These are phyloP conservation scores for Ianthella basta DNA, from an alignment of 37 sponge, comb jelly and placozoan genomes.

Conservation along the genomic window DNA sequence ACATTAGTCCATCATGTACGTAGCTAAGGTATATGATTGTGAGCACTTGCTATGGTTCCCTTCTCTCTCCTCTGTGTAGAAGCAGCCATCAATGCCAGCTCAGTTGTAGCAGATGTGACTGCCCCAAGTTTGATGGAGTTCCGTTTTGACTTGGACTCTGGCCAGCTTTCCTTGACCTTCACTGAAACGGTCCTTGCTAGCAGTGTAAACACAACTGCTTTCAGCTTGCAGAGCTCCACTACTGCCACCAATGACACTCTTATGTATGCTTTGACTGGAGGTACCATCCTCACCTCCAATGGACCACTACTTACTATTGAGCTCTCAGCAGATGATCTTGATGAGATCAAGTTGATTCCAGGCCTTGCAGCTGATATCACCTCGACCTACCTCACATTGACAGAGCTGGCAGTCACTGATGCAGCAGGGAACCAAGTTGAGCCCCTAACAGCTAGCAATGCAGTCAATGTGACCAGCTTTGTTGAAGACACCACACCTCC, in stretches of 20 bases:
- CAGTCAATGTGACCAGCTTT: constrained; percentile 35
- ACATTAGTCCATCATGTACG: no score
- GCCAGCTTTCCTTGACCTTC: constrained; percentile 63
- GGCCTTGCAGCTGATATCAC: constrained; percentile 53
- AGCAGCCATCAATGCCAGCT: constrained; percentile 39
- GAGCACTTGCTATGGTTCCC: neutral
- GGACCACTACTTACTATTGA: constrained; percentile 56
- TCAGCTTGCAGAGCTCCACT: constrained; percentile 59
- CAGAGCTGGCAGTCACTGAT: constrained; percentile 58
- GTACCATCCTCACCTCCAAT: constrained; percentile 34
- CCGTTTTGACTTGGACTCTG: constrained; percentile 68
- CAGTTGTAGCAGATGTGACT: constrained; percentile 49
- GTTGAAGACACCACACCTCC: constrained; percentile 65
- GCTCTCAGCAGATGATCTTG: constrained; percentile 61
- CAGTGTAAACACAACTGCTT: constrained; percentile 51
- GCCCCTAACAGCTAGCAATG: constrained; percentile 17
- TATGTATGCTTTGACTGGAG: constrained; percentile 57
- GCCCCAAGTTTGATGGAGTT: constrained; percentile 44
- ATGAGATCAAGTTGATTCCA: constrained; percentile 69
- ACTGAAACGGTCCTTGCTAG: constrained; percentile 70
- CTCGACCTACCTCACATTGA: constrained; percentile 71
- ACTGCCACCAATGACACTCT: constrained; percentile 55
- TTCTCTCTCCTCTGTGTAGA: neutral
- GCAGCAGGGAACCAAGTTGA: constrained; percentile 67
- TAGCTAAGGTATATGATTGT: neutral